Evolutionary conservation across 2,888 invertebrate genomes (phyloP), one percentile per base, ranked within the genome.

Genomic region (Synanthedon formicaeformis): DNA sequence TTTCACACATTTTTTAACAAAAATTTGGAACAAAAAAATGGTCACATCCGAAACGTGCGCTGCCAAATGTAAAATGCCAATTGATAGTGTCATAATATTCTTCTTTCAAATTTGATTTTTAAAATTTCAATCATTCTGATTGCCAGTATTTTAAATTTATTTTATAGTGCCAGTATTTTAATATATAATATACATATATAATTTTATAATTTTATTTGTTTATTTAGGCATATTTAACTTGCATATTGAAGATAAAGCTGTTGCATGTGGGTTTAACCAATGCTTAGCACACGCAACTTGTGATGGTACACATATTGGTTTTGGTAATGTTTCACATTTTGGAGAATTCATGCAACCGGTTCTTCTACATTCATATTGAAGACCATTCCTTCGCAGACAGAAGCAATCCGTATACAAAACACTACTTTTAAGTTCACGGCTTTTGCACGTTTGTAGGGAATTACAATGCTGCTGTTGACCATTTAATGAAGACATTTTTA

Each of bases 381-480:
- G 67, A 1, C 90, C 90, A 60, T 90, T 90, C 53, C 89, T 77
- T 27, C 89, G 87, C 41, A 89, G 73, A 58, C 90, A 90, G 57
- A 76, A 77, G 59, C 90, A 90, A 54, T 89, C 89, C 0, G 82
- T 85, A 55, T 84, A 85, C 10, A 90, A 66, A 49, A 85, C 65
- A 16, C 90, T 81, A 6, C 86, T 88, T 50, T 89, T 75, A 16
- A 90, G 71, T 59, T 89, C 90, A 10, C 89, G 81, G 59, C 88
- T 88, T 59, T 68, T 81, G 23, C 49, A 18, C 4, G 16, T 4
- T 16, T 23, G 49, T 16, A 49, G 49, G 18, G 49, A 34, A 34
- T 34, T 34, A 34, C 10, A 10, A 34, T 34, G 10, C 34, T 34
- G 34, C 34, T 34, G 34, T 34, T 34, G 8, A 34, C 34, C 34